Evolutionary conservation across 2,113 vertebrate genomes (phyloP).

Genomic region (Dicrurus megarhynchus): DNA sequence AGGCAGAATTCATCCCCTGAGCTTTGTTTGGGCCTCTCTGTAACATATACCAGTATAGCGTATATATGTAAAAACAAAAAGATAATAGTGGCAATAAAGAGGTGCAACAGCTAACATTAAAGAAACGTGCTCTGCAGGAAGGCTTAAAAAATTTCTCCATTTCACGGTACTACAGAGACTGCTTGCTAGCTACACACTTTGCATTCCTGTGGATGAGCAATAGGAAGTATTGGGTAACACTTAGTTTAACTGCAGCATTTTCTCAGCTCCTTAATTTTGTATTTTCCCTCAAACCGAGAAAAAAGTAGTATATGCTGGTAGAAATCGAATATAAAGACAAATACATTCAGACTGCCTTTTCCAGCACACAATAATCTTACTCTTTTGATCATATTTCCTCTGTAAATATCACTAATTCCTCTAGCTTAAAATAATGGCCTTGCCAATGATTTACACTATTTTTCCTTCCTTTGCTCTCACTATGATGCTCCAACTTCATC

Average conservation of each 20-base stretch:
- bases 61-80: neutral
- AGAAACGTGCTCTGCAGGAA: neutral
- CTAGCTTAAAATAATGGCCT: neutral
- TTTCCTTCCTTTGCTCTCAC: neutral
- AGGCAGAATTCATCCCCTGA: neutral
- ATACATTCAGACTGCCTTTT: neutral
- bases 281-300: neutral
- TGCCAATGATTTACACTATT: neutral
- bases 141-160: neutral
- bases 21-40: neutral
- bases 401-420: neutral
- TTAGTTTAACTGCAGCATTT: neutral
- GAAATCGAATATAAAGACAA: neutral
- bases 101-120: neutral
- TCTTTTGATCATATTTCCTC: neutral
- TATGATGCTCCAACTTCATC: neutral
- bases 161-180: neutral
- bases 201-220: neutral
- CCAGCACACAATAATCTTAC: neutral
- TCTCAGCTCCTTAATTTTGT: neutral
- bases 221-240: neutral
- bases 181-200: neutral
- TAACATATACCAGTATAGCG: neutral
- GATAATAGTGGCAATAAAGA: neutral
- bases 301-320: neutral